phyloP scores from a whole-genome alignment of 2,113 vertebrate genomes.

The Sprattus sprattus region DNA sequence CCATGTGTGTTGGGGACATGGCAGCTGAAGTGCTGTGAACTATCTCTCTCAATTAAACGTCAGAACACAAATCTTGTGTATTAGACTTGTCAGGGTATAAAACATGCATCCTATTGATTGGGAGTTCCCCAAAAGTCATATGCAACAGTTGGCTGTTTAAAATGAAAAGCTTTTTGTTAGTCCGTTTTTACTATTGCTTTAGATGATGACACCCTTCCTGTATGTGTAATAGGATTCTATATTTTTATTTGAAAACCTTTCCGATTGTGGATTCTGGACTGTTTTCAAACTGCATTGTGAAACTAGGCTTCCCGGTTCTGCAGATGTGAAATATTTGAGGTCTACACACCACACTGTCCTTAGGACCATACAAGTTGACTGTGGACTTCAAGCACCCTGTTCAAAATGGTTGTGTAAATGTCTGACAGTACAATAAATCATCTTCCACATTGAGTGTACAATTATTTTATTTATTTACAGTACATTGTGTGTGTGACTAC shows the following conservation, averaged over 20 bases:
- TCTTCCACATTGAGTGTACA: neutral
- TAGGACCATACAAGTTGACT: neutral
- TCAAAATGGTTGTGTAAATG: neutral
- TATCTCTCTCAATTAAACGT: neutral
- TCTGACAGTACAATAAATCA: neutral
- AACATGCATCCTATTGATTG: neutral
- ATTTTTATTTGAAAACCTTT: constrained; percentile 19
- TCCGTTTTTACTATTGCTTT: constrained; percentile 1
- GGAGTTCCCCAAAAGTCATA: neutral
- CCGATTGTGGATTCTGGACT: neutral
- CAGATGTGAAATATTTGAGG: neutral
- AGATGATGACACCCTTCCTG: neutral
- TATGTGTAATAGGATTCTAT: neutral
- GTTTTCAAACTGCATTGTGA: neutral
- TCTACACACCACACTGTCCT: neutral
- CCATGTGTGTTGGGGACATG: neutral
- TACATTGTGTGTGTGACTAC: neutral
- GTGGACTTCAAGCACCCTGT: neutral
- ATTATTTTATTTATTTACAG: neutral
- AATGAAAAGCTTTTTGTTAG: neutral
- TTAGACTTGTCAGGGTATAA: neutral
- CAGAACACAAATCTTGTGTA: neutral
- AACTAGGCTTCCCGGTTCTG: neutral
- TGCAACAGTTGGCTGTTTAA: neutral
- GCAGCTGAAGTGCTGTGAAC: neutral